Evolutionary conservation across 1,140 invertebrate species (phyloP).

Genomic region (Papilio glaucus): DNA sequence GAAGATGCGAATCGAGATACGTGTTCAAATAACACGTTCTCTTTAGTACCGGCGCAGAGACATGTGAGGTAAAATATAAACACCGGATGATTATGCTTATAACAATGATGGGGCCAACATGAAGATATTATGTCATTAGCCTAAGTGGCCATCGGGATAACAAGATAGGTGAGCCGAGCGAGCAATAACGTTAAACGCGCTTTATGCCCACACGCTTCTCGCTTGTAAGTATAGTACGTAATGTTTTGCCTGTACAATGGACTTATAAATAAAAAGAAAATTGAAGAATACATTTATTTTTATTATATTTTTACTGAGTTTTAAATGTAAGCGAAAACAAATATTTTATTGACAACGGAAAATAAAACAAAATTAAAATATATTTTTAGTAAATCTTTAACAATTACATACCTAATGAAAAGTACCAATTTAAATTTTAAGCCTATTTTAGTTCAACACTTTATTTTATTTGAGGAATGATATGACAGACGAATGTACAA

Average conservation of each 20-base stretch:
- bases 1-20: slow-evolving; percentile 59
- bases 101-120: slow-evolving; percentile 33
- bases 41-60: slow-evolving; percentile 50
- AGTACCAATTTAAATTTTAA: no score
- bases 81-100: slow-evolving; percentile 22
- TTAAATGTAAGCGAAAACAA: no score
- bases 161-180: slow-evolving; percentile 7
- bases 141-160: slow-evolving; percentile 33
- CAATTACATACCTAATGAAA: no score
- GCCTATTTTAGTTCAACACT: no score
- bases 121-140: slow-evolving; percentile 38
- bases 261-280: not conserved
- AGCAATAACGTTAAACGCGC: slow-evolving; percentile 23
- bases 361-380: no score
- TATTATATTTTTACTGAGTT: no score
- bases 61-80: slow-evolving; percentile 34
- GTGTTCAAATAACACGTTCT: slow-evolving; percentile 57
- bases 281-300: no score
- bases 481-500: no score
- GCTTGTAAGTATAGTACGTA: not conserved
- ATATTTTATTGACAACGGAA: no score
- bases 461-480: no score
- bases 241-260: not conserved
- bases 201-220: slow-evolving; percentile 28
- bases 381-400: no score